Percentiles rank a stretch among this genome's conserved stretches.
phyloP scores from a whole-genome alignment of 2,113 vertebrate species.

The Bungarus multicinctus region DNA sequence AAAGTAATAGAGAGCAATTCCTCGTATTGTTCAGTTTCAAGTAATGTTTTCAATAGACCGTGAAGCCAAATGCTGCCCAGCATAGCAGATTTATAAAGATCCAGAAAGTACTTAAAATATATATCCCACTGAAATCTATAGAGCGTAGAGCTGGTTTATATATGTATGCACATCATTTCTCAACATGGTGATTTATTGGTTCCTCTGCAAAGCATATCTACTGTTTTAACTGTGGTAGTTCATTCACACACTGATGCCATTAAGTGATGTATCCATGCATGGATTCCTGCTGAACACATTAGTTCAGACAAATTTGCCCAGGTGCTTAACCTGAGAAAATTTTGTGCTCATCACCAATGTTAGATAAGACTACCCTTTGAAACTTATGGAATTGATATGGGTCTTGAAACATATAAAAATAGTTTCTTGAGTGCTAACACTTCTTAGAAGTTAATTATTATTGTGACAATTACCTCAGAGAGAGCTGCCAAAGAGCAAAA shows the following conservation, averaged over 20 bases:
- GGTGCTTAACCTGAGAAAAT: not conserved
- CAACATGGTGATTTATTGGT: not conserved
- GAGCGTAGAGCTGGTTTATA: not conserved
- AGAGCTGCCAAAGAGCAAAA: conserved; percentile 14
- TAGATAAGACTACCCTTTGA: not conserved
- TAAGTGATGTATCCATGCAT: not conserved
- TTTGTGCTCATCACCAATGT: not conserved
- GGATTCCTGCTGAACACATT: not conserved
- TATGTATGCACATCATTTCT: not conserved
- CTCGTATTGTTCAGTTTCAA: not conserved
- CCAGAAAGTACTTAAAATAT: not conserved
- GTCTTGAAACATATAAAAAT: not conserved
- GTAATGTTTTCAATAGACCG: not conserved
- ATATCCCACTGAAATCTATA: not conserved
- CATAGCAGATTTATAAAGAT: not conserved
- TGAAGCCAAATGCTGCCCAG: not conserved
- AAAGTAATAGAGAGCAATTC: not conserved
- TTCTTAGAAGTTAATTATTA: conserved; percentile 46
- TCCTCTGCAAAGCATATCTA: not conserved
- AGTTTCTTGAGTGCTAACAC: not conserved
- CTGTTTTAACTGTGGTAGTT: not conserved
- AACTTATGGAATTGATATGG: not conserved
- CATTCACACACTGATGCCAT: not conserved
- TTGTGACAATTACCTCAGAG: conserved; percentile 9
- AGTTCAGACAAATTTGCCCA: not conserved